These are phyloP conservation scores for Actinemys pallida DNA, from an alignment of 2,113 vertebrate genomes.

Conservation along the genomic window DNA sequence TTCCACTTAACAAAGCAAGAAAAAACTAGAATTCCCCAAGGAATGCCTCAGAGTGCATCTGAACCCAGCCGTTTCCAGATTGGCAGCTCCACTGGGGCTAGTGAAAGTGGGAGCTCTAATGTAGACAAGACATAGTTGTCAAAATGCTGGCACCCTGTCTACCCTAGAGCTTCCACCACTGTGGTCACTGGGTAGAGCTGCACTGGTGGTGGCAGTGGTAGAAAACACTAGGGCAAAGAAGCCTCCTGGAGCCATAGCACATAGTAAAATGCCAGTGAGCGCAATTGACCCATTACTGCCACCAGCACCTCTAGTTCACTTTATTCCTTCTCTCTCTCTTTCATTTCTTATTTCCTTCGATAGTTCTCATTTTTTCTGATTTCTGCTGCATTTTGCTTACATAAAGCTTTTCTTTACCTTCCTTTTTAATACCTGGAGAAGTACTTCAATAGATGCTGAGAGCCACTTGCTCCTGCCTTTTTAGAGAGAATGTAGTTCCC, in stretches of 20 bases:
- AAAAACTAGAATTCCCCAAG: neutral
- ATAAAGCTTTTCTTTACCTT: neutral
- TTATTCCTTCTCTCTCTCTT: neutral
- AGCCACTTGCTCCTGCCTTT: neutral
- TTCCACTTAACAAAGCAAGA: constrained; percentile 1
- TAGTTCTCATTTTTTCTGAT: neutral
- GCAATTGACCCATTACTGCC: neutral
- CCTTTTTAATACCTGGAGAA: neutral
- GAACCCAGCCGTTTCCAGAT: neutral
- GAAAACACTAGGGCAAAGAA: neutral
- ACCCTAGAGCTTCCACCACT: neutral
- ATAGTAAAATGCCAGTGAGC: neutral
- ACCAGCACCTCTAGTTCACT: neutral
- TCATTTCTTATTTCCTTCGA: neutral
- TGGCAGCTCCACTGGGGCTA: neutral
- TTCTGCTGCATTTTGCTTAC: neutral
- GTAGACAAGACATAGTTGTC: neutral
- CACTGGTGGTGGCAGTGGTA: neutral
- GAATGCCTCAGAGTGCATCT: neutral
- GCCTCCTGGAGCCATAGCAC: neutral
- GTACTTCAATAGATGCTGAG: neutral
- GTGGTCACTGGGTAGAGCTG: neutral
- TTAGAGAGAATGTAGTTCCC: neutral
- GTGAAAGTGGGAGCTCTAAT: neutral
- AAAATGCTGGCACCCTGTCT: rapidly evolving